Base-by-base conservation (phyloP, 2,113 vertebrate species). In the Fulica atra region DNA sequence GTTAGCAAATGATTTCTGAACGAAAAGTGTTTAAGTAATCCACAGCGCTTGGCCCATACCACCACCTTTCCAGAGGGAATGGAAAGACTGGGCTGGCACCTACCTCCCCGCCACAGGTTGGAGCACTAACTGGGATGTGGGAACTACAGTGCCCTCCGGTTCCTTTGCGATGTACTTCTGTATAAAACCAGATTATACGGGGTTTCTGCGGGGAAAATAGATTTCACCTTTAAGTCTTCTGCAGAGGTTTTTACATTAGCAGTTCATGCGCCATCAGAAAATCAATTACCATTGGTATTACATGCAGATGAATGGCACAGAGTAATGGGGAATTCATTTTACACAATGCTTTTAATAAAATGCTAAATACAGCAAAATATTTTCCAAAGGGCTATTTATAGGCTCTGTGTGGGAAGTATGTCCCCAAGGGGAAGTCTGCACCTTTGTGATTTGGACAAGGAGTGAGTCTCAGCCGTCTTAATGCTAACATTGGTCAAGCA, bases 281-380 rank as follows among this genome's bases (percentile, higher is more conserved):
- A 96, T 96, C 93, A 94, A 93, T 96, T 96, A 95, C 82, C 70
- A 38, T 53, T 66, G 81, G 65, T 91, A 80, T 91, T 92, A 96
- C 90, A 88, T 79, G 91, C 86, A 94, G 91, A 91, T 94, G 95
- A 97, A 96, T 81, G 95, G 88, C 26, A 28, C 50, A 87, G 84
- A 95, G 85, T 60, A 95, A 97, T 5, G 9, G 61, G 81, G 96
- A 97, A 97, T 96, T 96, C 82, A 78, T 96, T 95, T 96, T 88
- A 88, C 91, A 96, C 72, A 96, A 95, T 95, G 92, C 89, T 93
- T 93, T 86, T 95, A 95, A 95, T 94, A 92, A 97, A 97, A 93
- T 89, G 79, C 95, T 95, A 98, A 97, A 97, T 97, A 96, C 90
- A 96, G 94, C 78, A 96, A 97, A 96, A 96, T 97, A 81, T 97